These are phyloP conservation scores for Corvus hawaiiensis DNA, from an alignment of 2,113 vertebrate genomes.

Conservation along the genomic window DNA sequence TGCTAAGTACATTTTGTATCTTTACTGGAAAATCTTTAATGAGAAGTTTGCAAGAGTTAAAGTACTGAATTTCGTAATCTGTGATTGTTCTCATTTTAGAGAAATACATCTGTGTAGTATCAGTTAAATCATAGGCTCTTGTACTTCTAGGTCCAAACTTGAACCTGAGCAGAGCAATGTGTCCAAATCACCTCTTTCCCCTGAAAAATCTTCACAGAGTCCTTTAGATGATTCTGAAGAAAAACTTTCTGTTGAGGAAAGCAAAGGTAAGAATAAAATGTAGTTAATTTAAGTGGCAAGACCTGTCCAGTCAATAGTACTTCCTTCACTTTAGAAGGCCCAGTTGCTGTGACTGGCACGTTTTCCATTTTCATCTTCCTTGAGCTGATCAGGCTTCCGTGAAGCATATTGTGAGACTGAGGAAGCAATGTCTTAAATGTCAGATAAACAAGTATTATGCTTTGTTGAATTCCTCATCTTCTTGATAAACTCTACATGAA, in stretches of 20 bases:
- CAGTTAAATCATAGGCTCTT: not conserved
- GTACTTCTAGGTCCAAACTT: constrained; percentile 81
- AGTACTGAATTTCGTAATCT: not conserved
- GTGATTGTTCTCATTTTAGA: not conserved
- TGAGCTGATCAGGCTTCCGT: not conserved
- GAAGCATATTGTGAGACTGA: not conserved
- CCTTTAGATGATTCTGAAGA: constrained; percentile 71
- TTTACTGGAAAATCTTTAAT: not conserved
- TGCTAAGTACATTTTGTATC: not conserved
- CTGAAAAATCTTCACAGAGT: constrained; percentile 48
- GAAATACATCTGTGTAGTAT: not conserved
- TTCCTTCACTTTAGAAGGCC: not conserved
- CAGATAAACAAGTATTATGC: not conserved
- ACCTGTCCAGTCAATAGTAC: not conserved
- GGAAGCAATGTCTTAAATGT: not conserved
- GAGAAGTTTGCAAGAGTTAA: not conserved
- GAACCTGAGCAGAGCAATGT: constrained; percentile 79
- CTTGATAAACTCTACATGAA: not conserved
- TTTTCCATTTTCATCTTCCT: not conserved
- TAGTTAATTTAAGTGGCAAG: not conserved
- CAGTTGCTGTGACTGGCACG: not conserved
- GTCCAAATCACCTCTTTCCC: not conserved
- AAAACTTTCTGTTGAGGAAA: constrained; percentile 73
- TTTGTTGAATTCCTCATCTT: not conserved
- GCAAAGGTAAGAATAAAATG: constrained; percentile 65